A percentile compares a stretch with the other conserved stretches of the same genome.
Conservation (phyloP, 2,113 vertebrate genomes). For the Sialia sialis region DNA sequence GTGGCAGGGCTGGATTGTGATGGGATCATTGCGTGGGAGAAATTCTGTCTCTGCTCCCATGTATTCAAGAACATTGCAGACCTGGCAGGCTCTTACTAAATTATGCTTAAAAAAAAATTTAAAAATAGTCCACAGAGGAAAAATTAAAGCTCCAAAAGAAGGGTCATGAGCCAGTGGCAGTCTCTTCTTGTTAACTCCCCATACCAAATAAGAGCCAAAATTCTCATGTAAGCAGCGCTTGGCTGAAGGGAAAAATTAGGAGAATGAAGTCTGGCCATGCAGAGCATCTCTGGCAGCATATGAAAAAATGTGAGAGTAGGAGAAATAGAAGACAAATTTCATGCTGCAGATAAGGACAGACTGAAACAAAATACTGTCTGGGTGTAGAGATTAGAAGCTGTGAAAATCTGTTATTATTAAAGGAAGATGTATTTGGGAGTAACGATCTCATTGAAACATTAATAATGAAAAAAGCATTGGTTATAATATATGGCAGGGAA, state of each 20-base stretch:
- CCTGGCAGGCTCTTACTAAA: background rate
- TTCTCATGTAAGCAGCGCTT: background rate
- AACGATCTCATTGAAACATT: background rate
- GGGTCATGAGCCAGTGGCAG: background rate
- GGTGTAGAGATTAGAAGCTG: background rate
- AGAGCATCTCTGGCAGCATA: background rate
- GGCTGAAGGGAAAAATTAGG: background rate
- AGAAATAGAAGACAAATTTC: slow-evolving; percentile 8
- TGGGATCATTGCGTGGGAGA: background rate
- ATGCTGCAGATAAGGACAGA: background rate
- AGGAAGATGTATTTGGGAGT: background rate
- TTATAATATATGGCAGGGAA: background rate
- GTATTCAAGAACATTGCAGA: background rate
- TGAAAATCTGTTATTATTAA: background rate
- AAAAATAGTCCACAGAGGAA: background rate
- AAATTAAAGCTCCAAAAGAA: background rate
- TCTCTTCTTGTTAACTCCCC: background rate
- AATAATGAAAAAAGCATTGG: background rate
- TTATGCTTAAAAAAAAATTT: background rate
- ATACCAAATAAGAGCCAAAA: background rate
- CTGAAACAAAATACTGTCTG: slow-evolving; percentile 1
- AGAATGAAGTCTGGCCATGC: background rate
- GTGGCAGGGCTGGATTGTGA: background rate
- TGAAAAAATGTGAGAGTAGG: background rate
- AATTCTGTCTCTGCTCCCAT: background rate